Base-by-base conservation (phyloP, 2,113 vertebrate species). In the Columba livia region DNA sequence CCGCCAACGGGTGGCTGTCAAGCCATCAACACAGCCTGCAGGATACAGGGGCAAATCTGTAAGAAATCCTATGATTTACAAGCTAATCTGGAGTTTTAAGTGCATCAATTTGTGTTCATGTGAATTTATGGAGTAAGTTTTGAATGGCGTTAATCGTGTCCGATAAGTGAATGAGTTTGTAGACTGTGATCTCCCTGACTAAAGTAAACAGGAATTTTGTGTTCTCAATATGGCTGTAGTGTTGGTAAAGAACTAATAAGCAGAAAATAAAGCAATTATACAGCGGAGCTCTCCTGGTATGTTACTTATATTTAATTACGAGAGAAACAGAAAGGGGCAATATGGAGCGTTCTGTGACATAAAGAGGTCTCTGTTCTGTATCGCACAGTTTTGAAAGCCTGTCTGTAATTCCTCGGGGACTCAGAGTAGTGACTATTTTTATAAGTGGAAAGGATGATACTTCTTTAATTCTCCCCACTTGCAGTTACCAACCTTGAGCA, bases 211-310 rank as follows among this genome's bases (percentile, higher is more conserved):
- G 98, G 96, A 98, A 93, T 98, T 97, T 77, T 98, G 97, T 98
- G 98, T 98, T 98, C 95, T 97, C 96, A 31, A 72, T 97, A 96
- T 98, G 98, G 98, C 98, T 98, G 97, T 98, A 98, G 98, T 98
- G 97, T 98, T 98, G 97, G 95, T 97, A 97, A 98, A 98, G 97
- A 98, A 98, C 97, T 98, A 96, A 97, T 96, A 97, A 98, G 97
- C 97, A 97, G 98, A 98, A 98, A 98, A 98, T 98, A 98, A 98
- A 98, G 97, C 97, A 96, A 98, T 98, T 98, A 97, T 62, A 96
- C 97, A 97, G 98, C 93, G 87, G 96, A 97, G 97, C 95, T 98
- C 97, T 98, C 97, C 96, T 96, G 97, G 97, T 97, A 98, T 79
- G 75, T 98, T 97, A 62, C 97, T 98, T 96, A 10, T 1, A 44